Evolutionary conservation across 2,797 vertebrate species (phyloP).

Genomic region (Taeniopygia guttata): DNA sequence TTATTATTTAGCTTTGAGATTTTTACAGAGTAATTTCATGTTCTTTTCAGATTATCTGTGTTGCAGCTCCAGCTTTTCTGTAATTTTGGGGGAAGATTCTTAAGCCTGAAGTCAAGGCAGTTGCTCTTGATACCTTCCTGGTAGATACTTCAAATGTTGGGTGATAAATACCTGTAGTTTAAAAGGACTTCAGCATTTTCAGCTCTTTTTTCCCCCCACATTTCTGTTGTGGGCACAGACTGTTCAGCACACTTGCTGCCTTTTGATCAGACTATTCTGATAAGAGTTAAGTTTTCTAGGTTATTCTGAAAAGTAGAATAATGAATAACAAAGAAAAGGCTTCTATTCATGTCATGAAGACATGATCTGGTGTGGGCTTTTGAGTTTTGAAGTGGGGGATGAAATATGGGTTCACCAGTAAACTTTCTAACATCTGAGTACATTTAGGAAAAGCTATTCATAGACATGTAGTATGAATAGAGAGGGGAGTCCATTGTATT

Average conservation of each 20-base stretch:
- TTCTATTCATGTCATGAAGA: not conserved
- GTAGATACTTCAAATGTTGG: not conserved
- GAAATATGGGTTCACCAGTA: not conserved
- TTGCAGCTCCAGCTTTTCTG: not conserved
- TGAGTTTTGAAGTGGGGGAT: not conserved
- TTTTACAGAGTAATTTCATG: not conserved
- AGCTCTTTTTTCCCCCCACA: rapidly evolving
- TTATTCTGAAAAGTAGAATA: not conserved
- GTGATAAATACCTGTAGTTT: not conserved
- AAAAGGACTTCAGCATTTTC: not conserved
- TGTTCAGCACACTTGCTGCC: not conserved
- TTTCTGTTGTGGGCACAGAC: not conserved
- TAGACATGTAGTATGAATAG: not conserved
- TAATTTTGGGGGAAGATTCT: not conserved
- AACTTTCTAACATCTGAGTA: not conserved
- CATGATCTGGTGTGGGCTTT: not conserved
- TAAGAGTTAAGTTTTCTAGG: not conserved
- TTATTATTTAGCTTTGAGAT: not conserved
- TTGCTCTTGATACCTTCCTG: not conserved
- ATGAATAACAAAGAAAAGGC: not conserved
- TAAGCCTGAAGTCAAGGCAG: not conserved
- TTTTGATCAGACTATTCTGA: not conserved
- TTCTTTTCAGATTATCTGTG: not conserved
- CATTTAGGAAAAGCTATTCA: not conserved
- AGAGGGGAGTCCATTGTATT: not conserved